A percentile compares a stretch with the other conserved stretches of the same genome.
Conservation (phyloP, 1,140 invertebrate species). For the Tetraneura akinire region DNA sequence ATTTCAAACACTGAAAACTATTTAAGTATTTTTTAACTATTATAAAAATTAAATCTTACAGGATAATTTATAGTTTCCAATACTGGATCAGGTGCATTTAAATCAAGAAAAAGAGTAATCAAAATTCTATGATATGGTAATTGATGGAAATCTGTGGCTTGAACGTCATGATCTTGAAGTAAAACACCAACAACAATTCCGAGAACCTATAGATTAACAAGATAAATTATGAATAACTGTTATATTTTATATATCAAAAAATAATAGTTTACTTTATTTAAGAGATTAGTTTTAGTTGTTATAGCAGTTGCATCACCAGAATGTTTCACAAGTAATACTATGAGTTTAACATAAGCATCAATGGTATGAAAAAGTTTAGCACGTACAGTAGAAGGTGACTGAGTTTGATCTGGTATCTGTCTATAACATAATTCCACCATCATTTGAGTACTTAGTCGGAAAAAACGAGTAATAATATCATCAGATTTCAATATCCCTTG, state of each 20-base stretch:
- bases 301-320: slow-evolving; percentile 85
- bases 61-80: slow-evolving; percentile 91
- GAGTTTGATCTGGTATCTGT: slow-evolving; percentile 66
- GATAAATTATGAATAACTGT: not conserved
- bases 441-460: slow-evolving; percentile 94
- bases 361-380: slow-evolving; percentile 93
- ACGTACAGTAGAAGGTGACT: slow-evolving; percentile 66
- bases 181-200: slow-evolving; percentile 94
- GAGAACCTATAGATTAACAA: slow-evolving; percentile 29
- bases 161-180: slow-evolving; percentile 87
- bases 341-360: slow-evolving; percentile 92
- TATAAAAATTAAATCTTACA: slow-evolving; percentile 57
- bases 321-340: slow-evolving; percentile 95
- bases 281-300: slow-evolving; percentile 91
- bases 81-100: slow-evolving; percentile 90
- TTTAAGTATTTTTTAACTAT: not conserved
- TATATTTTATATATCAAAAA: not conserved
- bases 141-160: slow-evolving; percentile 89
- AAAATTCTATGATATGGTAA: slow-evolving; percentile 96
- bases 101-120: slow-evolving; percentile 94
- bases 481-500: slow-evolving; percentile 97
- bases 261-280: slow-evolving; percentile 79
- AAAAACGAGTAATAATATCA: slow-evolving; percentile 95
- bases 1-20: too few relatives aligned
- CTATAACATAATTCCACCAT: slow-evolving; percentile 95